These are phyloP conservation scores for Bursaphelenchus okinawaensis DNA, from an alignment of 2,888 invertebrate species.

Conservation along the genomic window DNA sequence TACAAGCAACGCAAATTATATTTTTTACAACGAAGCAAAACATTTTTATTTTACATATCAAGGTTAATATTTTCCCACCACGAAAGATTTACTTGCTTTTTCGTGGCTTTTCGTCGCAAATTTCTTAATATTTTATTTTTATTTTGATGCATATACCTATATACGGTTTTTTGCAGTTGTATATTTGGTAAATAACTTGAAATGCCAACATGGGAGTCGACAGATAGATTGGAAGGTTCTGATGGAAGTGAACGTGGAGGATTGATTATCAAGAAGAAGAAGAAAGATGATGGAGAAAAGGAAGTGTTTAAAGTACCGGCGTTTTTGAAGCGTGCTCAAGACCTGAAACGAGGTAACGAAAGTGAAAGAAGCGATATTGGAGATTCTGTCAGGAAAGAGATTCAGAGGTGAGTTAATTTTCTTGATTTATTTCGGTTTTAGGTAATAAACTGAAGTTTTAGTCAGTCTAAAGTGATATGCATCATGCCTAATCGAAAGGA, in stretches of 20 bases:
- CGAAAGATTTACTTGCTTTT: no score
- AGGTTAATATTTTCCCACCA: no score
- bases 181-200: no score
- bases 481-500: no score
- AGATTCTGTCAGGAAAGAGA: conserved; percentile 40
- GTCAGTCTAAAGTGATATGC: no score
- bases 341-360: conserved; percentile 29
- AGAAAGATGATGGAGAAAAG: conserved; percentile 13
- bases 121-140: no score
- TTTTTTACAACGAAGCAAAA: no score
- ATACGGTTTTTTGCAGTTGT: no score
- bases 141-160: no score
- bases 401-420: conserved; percentile 22
- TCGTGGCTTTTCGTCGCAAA: no score
- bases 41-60: no score
- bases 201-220: not conserved
- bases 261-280: conserved; percentile 54
- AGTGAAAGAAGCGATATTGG: conserved; percentile 29
- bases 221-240: conserved; percentile 56
- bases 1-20: no score
- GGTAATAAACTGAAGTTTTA: not conserved
- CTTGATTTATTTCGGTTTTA: conserved; percentile 9
- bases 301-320: conserved; percentile 47
- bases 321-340: conserved; percentile 57
- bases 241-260: conserved; percentile 40